phyloP scores from a whole-genome alignment of 1,140 invertebrate species.

The Zaprionus capensis region DNA sequence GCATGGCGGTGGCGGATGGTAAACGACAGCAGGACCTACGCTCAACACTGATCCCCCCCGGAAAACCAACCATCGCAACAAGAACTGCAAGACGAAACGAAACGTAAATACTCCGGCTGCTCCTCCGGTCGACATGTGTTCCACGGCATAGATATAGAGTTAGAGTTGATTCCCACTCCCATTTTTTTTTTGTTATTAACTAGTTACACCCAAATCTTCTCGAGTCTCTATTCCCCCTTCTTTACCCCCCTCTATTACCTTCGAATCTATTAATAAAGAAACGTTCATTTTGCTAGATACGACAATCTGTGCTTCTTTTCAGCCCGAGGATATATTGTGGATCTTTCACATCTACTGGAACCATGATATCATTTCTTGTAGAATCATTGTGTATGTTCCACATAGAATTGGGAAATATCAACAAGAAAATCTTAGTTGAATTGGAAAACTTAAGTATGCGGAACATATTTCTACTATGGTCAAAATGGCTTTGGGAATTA shows the following conservation, averaged over 20 bases:
- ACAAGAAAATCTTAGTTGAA: too few relatives aligned
- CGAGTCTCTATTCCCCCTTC: conserved; percentile 14
- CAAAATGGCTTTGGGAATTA: too few relatives aligned
- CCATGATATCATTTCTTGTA: neutral
- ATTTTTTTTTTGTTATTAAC: conserved; percentile 26
- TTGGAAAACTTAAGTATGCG: too few relatives aligned
- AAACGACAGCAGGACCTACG: neutral
- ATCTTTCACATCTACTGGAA: neutral
- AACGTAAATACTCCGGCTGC: conserved; percentile 43
- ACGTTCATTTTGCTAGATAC: conserved; percentile 24
- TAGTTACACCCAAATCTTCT: conserved; percentile 43
- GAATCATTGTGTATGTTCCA: too few relatives aligned
- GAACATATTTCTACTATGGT: too few relatives aligned
- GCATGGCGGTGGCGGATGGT: conserved; percentile 63
- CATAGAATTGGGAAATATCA: too few relatives aligned
- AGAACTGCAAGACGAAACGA: conserved; percentile 33
- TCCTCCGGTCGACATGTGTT: conserved; percentile 47
- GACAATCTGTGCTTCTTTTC: neutral
- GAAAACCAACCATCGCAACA: conserved; percentile 3
- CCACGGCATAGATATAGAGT: conserved; percentile 51
- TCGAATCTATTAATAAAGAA: conserved; percentile 58
- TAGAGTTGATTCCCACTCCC: conserved; percentile 20
- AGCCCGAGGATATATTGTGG: neutral
- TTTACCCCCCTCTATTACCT: conserved; percentile 2
- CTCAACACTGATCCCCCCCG: neutral